Evolutionary conservation across 2,888 invertebrate genomes (phyloP).

Genomic region (Silvanus unidentatus): DNA sequence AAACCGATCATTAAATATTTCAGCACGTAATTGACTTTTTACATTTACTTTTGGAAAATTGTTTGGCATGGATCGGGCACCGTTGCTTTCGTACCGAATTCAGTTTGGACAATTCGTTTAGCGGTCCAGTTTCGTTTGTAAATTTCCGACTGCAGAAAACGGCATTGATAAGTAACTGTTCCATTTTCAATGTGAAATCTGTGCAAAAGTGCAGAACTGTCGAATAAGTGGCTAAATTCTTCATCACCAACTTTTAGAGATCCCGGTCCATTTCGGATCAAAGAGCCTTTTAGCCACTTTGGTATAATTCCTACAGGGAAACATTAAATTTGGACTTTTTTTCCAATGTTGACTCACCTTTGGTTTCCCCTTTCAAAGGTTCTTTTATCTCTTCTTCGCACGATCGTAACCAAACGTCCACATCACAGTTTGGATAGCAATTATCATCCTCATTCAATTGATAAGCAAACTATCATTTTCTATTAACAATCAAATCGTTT

Average conservation of each 20-base stretch:
- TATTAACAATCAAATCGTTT: neutral
- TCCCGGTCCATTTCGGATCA: conserved; percentile 85
- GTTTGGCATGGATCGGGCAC: conserved; percentile 55
- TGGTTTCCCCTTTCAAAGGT: conserved; percentile 60
- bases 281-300: conserved; percentile 69
- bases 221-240: conserved; percentile 80
- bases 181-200: conserved; percentile 70
- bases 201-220: conserved; percentile 80
- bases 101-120: conserved; percentile 74
- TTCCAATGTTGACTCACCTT: conserved; percentile 46
- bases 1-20: conserved; percentile 13
- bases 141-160: conserved; percentile 47
- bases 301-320: conserved; percentile 52
- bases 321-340: conserved; percentile 5
- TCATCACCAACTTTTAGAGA: conserved; percentile 73
- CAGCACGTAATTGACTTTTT: neutral
- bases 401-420: conserved; percentile 72
- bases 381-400: conserved; percentile 69
- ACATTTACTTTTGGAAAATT: conserved; percentile 53
- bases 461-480: neutral
- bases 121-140: conserved; percentile 60
- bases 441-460: neutral
- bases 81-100: conserved; percentile 48
- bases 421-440: conserved; percentile 60
- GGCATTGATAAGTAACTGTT: conserved; percentile 66